Evolutionary conservation across 2,113 vertebrate genomes (phyloP).

Genomic region (Macaca nemestrina): DNA sequence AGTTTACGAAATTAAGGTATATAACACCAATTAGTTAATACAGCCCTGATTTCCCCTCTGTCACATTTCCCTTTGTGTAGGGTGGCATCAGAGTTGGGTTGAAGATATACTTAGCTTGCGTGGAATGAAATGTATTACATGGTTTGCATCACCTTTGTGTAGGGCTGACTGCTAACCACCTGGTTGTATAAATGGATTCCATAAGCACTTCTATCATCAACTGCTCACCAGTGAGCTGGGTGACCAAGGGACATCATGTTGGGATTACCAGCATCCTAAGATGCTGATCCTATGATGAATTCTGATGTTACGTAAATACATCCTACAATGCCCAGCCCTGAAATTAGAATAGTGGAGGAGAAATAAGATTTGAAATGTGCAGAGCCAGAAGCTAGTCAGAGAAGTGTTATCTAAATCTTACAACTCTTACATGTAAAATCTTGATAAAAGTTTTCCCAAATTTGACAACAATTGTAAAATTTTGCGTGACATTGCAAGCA

Average conservation of each 20-base stretch:
- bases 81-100: not conserved
- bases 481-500: not conserved
- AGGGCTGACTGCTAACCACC: no score
- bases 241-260: not conserved
- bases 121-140: not conserved
- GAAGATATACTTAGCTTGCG: not conserved
- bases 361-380: not conserved
- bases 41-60: not conserved
- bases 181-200: not conserved
- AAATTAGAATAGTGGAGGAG: not conserved
- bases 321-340: not conserved
- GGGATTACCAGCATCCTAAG: no score
- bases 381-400: not conserved
- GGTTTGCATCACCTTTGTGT: not conserved
- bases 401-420: not conserved
- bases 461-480: not conserved
- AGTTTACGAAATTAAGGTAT: not conserved
- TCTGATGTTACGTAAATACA: no score
- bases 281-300: no score
- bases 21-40: not conserved
- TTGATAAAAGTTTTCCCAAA: not conserved
- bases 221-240: not conserved
- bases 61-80: not conserved
- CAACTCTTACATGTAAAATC: not conserved
- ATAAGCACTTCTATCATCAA: not conserved